Base-by-base conservation (phyloP, 2,888 invertebrate species). In the Phyto melanocephala region DNA sequence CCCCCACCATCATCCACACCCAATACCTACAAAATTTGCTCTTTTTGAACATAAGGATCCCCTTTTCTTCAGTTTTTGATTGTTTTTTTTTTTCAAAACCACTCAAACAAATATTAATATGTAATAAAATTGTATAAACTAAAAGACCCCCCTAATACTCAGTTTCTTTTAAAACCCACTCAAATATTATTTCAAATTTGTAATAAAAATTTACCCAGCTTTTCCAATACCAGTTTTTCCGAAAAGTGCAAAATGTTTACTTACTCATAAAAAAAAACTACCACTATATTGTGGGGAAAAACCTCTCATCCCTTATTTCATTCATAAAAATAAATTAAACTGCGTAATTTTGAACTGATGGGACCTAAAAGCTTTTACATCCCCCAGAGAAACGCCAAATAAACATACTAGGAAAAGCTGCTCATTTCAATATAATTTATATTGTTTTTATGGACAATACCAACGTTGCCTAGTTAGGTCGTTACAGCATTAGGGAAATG, bases 401-500 rank as follows among this genome's bases (percentile, higher is more conserved):
- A 45, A 15, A 7, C 7, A 8, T 20, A 47, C 2, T 10, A 20
- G 50, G 54, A 17, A 75, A 70, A 56, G 54, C 28, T 56, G 68
- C 70, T 58, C 52, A 52, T 65, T 45, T 37, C 50, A 24, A 50
- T 47, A 40, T n/a, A n/a, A 33, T 62, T 45, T 6, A 22, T 28
- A 10, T 11, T 35, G 11, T 45, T 54, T 62, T 68, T 74, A 45
- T 68, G 17, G 75, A 75, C 80, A 80, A 70, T 70, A 70, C 63
- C 15, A 80, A 75, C 77, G 47, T 72, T 77, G 71, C 67, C 54
- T 77, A 67, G 60, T 77, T 67, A 77, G 70, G 72, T 71, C 72
- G 72, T 47, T 68, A 63, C 67, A 42, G 37, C 7, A 13, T 17
- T 22, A 33, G 52, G 28, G 45, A 78, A 71, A 78, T 50, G 3